A percentile compares a stretch with the other conserved stretches of the same genome.
Conservation (phyloP, 1,140 invertebrate species). For the Drosophila aff. region DNA sequence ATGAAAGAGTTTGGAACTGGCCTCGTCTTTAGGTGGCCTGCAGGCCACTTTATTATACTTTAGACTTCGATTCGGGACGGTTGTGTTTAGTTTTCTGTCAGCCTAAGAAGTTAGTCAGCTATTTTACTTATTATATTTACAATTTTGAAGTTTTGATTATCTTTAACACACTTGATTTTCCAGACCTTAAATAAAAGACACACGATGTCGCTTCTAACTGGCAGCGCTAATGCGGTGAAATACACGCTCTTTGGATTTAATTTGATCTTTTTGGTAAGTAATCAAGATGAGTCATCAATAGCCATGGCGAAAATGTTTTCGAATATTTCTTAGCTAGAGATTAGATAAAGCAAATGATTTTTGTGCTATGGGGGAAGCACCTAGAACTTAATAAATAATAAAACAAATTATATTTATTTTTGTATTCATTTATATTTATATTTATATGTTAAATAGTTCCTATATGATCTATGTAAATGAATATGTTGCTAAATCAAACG, state of each 20-base stretch:
- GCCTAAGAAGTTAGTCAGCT: conserved; percentile 6
- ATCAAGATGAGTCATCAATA: conserved; percentile 28
- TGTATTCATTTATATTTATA: background rate
- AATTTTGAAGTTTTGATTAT: background rate
- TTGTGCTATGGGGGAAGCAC: conserved; percentile 8
- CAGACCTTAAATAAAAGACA: conserved; percentile 8
- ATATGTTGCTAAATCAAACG: background rate
- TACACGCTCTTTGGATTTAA: conserved; percentile 89
- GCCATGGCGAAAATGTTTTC: background rate
- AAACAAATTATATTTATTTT: too few species aligned
- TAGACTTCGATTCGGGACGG: conserved; percentile 42
- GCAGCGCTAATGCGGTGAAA: conserved; percentile 87
- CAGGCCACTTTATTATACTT: conserved; percentile 42
- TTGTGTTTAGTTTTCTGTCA: conserved; percentile 31
- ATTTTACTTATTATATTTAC: background rate
- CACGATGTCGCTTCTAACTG: conserved; percentile 83
- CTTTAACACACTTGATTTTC: background rate
- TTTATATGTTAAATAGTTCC: background rate
- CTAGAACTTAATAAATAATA: background rate
- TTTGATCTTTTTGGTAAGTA: conserved; percentile 89
- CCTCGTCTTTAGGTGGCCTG: conserved; percentile 17
- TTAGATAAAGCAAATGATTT: conserved; percentile 11
- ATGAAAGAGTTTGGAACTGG: conserved; percentile 25
- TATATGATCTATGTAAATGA: too few species aligned
- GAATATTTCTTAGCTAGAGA: background rate